These are phyloP conservation scores for Edolisoma coerulescens DNA, from an alignment of 2,113 vertebrate genomes.

Conservation along the genomic window DNA sequence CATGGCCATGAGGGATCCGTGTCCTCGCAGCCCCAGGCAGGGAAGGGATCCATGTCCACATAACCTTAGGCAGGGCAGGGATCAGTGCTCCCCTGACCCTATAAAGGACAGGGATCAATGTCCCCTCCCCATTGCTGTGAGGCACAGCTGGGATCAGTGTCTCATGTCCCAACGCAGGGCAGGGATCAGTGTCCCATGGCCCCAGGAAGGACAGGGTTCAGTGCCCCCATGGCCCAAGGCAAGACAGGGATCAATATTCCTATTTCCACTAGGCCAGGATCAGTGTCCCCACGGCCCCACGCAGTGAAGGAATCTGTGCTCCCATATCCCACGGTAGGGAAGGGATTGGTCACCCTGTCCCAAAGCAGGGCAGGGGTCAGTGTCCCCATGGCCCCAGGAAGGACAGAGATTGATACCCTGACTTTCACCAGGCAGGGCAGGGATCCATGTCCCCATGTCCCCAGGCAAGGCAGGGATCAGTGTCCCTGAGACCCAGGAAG, in stretches of 20 bases:
- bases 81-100: neutral
- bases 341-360: rapidly evolving
- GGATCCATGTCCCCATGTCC: neutral
- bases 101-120: neutral
- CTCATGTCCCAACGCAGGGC: no score
- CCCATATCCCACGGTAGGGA: neutral
- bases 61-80: neutral
- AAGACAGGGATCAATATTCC: neutral
- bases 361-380: neutral
- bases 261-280: neutral
- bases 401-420: neutral
- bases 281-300: neutral
- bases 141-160: no score
- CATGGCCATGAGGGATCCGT: neutral
- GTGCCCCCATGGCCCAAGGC: no score
- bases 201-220: neutral
- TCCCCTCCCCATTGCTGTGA: no score
- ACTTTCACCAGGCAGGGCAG: neutral
- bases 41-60: neutral
- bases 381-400: neutral
- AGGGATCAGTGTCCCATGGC: neutral
- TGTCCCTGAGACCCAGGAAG: neutral
- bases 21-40: no score
- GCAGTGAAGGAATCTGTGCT: neutral
- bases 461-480: neutral